phyloP scores from a whole-genome alignment of 2,113 vertebrate species.

The Pontoporia blainvillei region DNA sequence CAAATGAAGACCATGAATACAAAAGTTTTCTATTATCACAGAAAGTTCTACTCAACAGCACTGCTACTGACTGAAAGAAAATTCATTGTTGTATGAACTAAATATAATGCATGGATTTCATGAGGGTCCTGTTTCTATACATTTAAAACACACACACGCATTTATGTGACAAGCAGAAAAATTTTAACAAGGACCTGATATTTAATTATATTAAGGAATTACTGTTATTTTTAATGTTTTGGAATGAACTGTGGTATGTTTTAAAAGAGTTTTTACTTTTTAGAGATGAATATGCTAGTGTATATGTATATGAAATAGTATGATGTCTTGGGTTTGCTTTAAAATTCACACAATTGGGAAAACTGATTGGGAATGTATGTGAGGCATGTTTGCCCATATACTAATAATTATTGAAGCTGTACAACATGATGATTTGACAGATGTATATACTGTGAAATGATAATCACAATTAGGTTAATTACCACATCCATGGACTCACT shows the following conservation, averaged over 20 bases:
- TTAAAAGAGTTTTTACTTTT: neutral
- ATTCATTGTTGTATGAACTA: neutral
- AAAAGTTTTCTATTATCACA: neutral
- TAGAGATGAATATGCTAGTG: neutral
- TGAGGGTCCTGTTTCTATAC: neutral
- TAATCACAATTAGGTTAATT: neutral
- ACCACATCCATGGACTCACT: neutral
- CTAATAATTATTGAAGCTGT: neutral
- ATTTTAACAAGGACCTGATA: neutral
- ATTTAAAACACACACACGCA: neutral
- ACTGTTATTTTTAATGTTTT: neutral
- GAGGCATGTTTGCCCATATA: neutral
- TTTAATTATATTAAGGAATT: neutral
- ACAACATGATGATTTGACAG: neutral
- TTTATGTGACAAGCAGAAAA: neutral
- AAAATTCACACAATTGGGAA: neutral
- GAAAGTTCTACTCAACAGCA: neutral
- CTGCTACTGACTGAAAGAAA: neutral
- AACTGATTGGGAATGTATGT: neutral
- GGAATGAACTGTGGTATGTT: neutral
- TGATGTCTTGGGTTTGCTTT: neutral
- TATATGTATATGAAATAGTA: neutral
- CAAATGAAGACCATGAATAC: neutral
- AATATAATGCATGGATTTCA: neutral
- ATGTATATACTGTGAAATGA: neutral